These are phyloP conservation scores for Triplophysa bombifrons DNA, from an alignment of 2,797 vertebrate species.

Conservation along the genomic window DNA sequence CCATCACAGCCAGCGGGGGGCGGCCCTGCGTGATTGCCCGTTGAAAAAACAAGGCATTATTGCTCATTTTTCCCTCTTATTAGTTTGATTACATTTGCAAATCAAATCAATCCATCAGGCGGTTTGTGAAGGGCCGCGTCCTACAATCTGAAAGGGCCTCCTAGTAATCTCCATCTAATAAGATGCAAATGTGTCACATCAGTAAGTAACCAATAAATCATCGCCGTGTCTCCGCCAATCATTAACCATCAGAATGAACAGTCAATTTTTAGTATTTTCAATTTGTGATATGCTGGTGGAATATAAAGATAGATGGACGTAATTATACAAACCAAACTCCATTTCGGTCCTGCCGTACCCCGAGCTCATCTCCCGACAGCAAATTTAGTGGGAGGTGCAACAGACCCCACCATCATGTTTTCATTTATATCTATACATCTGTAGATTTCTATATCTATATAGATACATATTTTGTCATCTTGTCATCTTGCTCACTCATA, in stretches of 20 bases:
- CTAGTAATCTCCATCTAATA: constrained; percentile 98
- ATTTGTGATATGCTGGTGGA: constrained; percentile 99
- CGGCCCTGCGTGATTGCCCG: constrained; percentile 83
- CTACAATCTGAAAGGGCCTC: constrained; percentile 91
- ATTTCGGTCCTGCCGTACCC: constrained; percentile 92
- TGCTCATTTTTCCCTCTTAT: constrained; percentile 96
- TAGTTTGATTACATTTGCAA: constrained; percentile 99
- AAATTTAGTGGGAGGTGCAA: constrained; percentile 99
- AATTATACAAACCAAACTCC: constrained; percentile 99
- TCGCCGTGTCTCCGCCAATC: constrained; percentile 95
- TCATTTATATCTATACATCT: not conserved
- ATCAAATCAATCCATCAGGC: constrained; percentile 99
- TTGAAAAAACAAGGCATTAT: constrained; percentile 96
- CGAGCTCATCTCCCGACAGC: constrained; percentile 78
- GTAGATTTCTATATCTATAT: not conserved
- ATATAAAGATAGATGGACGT: constrained; percentile 99
- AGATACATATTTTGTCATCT: not conserved
- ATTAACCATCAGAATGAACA: constrained; percentile 98
- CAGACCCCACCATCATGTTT: constrained; percentile 97
- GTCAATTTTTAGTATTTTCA: constrained; percentile 99
- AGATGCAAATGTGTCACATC: constrained; percentile 97
- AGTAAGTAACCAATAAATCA: constrained; percentile 99
- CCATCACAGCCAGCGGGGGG: constrained; percentile 72
- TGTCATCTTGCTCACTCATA: not conserved
- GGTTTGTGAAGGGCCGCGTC: constrained; percentile 85